phyloP scores from a whole-genome alignment of 2,888 invertebrate species.

The Stramonita haemastoma region DNA sequence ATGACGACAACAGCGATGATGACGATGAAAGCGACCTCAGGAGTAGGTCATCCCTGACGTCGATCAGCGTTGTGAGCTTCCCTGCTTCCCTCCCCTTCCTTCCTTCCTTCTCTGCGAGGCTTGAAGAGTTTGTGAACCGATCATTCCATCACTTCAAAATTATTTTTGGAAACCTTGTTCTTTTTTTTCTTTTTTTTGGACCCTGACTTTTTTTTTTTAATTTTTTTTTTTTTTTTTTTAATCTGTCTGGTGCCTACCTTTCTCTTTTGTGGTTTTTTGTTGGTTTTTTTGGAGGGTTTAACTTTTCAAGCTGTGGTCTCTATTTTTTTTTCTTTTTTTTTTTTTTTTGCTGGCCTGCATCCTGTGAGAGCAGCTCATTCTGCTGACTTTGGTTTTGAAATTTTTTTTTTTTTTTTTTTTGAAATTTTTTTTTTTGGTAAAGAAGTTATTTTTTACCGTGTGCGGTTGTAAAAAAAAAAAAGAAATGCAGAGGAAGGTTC shows the following conservation, averaged over 20 bases:
- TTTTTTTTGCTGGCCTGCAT: not conserved
- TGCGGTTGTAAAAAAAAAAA: not conserved
- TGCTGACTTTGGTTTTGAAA: constrained; percentile 29
- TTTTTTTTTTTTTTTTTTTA: not conserved
- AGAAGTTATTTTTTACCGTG: not conserved
- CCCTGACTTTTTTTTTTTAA: not conserved
- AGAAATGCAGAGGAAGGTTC: not conserved
- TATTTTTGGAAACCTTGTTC: constrained; percentile 37
- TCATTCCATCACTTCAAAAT: constrained; percentile 44
- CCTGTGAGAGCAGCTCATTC: not conserved
- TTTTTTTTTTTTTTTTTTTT: not conserved
- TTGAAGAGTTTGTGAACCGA: constrained; percentile 10
- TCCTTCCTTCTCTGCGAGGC: not conserved
- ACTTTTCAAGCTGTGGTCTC: not conserved
- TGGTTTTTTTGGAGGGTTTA: not conserved
- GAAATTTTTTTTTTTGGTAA: not conserved
- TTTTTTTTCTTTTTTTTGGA: not conserved
- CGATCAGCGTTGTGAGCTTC: constrained; percentile 15
- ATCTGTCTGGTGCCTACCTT: not conserved
- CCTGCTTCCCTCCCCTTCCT: no score
- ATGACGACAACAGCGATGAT: no score
- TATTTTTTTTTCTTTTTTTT: no score
- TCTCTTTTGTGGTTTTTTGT: no score
- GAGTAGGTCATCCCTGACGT: constrained; percentile 14
- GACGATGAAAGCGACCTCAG: no score